These are phyloP conservation scores for Neofelis nebulosa DNA, from an alignment of 2,113 vertebrate species.

Conservation along the genomic window DNA sequence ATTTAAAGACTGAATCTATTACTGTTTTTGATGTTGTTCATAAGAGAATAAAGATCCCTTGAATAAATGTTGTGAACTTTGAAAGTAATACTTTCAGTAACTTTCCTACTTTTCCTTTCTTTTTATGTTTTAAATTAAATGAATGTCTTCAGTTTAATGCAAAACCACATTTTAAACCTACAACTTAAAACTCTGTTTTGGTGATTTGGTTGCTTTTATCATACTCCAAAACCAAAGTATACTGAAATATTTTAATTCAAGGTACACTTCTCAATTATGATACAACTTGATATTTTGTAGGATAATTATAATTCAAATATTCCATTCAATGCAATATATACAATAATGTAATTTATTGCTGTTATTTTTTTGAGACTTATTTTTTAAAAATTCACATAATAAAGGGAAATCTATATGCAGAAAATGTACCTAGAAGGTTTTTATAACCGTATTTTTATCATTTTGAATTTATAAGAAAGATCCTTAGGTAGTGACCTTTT, in stretches of 20 bases:
- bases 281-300: constrained; percentile 81
- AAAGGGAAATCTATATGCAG: constrained; percentile 83
- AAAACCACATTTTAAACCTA: constrained; percentile 84
- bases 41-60: constrained; percentile 84
- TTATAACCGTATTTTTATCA: constrained; percentile 81
- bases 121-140: constrained; percentile 75
- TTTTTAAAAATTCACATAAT: constrained; percentile 83
- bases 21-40: constrained; percentile 78
- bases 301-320: constrained; percentile 83
- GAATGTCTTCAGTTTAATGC: constrained; percentile 84
- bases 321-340: constrained; percentile 80
- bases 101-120: constrained; percentile 71
- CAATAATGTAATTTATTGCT: constrained; percentile 80
- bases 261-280: constrained; percentile 84
- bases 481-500: constrained; percentile 87
- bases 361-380: constrained; percentile 83
- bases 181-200: constrained; percentile 87
- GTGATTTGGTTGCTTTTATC: constrained; percentile 88
- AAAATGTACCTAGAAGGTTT: constrained; percentile 87
- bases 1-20: constrained; percentile 24
- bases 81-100: constrained; percentile 82
- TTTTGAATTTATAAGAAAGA: constrained; percentile 87
- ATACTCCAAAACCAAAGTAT: constrained; percentile 82
- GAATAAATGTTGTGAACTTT: constrained; percentile 87
- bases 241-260: constrained; percentile 82